Base-by-base conservation (phyloP, 1,140 invertebrate species). In the Sarcophaga bullata region DNA sequence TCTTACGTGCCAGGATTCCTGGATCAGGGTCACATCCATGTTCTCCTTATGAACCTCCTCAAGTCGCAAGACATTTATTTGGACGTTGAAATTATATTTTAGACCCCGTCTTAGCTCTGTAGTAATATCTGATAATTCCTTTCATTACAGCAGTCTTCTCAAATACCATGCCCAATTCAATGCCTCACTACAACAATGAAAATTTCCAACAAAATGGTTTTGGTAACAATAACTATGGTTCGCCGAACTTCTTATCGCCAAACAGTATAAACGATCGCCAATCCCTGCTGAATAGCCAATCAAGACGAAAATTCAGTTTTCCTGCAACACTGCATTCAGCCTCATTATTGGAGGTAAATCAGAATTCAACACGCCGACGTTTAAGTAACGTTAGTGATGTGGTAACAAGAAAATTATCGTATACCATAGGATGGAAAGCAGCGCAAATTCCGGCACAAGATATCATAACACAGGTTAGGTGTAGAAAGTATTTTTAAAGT, bases 301-400 rank as follows among this genome's bases (percentile, higher is more conserved):
- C 85, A 72, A 84, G 88, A 46, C 87, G 92, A 58, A 93, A 93
- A 86, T 91, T 93, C 84, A 93, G 92, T 84, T 92, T 93, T 84
- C 92, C 92, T 0, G 91, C 91, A 48, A 87, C 91, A 0, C 84
- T 92, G 0, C 91, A 91, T 72, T 90, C 91, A 2, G 86, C 89
- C 25, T 85, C 91, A 1, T 81, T 91, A 10, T 75, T 89, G 80
- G 90, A 85, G 82, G 90, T 86, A 62, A 86, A 83, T 9, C 85
- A 84, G 2, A 84, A 85, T 10, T 85, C 84, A 6, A 85, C 86
- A 6, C 85, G 86, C 54, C 88, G 92, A 19, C 90, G 94, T 68
- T 92, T 95, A 73, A 94, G 94, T 86, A 95, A 94, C 85, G 94
- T 95, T 10, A 93, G 94, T 84, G 94, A 94, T 86, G 94, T 92